Base-by-base conservation (phyloP, 2,113 vertebrate genomes). In the Azemiops feae region DNA sequence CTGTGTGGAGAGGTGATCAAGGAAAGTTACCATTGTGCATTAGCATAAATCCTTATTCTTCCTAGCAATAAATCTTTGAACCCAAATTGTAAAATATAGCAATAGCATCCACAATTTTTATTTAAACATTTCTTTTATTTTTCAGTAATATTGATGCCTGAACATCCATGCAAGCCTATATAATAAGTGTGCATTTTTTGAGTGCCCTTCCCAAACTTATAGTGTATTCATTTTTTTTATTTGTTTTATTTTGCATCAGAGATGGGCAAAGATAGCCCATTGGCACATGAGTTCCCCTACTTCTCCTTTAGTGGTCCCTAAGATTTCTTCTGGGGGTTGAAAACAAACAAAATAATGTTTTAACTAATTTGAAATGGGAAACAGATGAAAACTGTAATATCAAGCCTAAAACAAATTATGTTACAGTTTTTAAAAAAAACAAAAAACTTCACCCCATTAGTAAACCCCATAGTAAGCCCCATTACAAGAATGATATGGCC, bases 31-130 rank as follows among this genome's bases (percentile, higher is more conserved):
- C 95, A 92, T 39, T 6, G 34, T 39, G 69, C 69, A 81, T 39
- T 81, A 81, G 2, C 34, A 81, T 39, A 96, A 91, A 54, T n/a
- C 43, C 89, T 96, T 96, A 96, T 96, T 97, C 91, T 92, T 43
- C 18, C 0, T 95, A 92, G 96, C 92, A 96, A 97, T 95, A 92
- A 95, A 96, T 96, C 93, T 94, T 91, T 94, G 96, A 94, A 9
- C 92, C 93, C 95, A 97, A 93, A 94, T 96, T 50, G 52, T n/a
- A 54, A 88, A 25, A 27, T 92, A 25, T 90, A 94, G 53, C 92
- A 87, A 88, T 86, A 95, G 96, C 92, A 92, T 69, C 92, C 95
- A 96, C 88, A 94, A 30, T 52, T 91, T n/a, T 90, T 90, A 25
- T 34, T 54, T 43, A 18, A 43, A 39, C 16, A 81, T 81, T 22